These are phyloP conservation scores for Nipponia nippon DNA, from an alignment of 2,113 vertebrate genomes.

Conservation along the genomic window DNA sequence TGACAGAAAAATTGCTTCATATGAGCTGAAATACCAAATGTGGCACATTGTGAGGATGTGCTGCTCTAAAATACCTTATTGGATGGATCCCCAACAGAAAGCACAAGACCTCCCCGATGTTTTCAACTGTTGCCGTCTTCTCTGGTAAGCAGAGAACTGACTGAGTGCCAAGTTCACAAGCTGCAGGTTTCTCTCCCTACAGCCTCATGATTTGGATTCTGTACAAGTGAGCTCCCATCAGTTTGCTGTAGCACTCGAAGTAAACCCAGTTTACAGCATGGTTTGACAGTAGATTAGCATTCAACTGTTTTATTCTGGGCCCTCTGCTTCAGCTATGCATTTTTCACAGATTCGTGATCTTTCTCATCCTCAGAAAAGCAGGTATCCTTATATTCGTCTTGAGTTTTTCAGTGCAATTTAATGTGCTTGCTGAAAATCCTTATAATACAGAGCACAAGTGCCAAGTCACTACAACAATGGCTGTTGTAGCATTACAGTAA, in stretches of 20 bases:
- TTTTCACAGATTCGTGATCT: not conserved
- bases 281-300: not conserved
- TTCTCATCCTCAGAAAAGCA: not conserved
- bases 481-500: not conserved
- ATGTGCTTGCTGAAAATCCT: not conserved
- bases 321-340: not conserved
- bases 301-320: not conserved
- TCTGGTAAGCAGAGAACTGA: not conserved
- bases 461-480: not conserved
- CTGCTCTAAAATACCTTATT: not conserved
- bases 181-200: not conserved
- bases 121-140: not conserved
- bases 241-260: not conserved
- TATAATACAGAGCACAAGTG: not conserved
- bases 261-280: not conserved
- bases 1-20: not conserved
- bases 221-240: not conserved
- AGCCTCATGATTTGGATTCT: not conserved
- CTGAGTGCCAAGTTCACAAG: not conserved
- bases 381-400: not conserved
- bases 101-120: rapidly evolving
- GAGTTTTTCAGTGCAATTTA: not conserved
- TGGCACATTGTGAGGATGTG: rapidly evolving
- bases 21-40: not conserved
- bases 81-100: not conserved